phyloP scores from a whole-genome alignment of 2,113 vertebrate species.

The Lasiurus borealis region DNA sequence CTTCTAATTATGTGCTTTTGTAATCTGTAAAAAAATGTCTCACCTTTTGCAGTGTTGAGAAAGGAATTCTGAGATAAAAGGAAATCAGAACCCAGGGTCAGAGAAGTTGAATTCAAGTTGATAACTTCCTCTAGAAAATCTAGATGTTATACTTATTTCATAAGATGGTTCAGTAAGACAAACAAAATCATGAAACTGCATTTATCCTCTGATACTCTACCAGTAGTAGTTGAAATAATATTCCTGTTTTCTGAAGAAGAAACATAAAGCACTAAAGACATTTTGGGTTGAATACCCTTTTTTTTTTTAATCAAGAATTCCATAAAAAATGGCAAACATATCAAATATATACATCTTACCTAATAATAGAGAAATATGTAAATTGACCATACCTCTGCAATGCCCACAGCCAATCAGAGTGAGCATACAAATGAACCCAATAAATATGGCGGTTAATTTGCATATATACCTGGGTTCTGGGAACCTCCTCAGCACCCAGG shows the following conservation, averaged over 20 bases:
- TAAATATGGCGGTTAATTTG: too few species aligned
- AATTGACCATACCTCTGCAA: too few species aligned
- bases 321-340: not conserved
- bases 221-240: not conserved
- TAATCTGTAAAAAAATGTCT: conserved; percentile 24
- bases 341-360: not conserved
- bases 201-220: not conserved
- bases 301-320: conserved; percentile 16
- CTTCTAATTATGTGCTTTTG: not conserved
- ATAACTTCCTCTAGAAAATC: conserved; percentile 2
- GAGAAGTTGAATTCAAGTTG: conserved; percentile 2
- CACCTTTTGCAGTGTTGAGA: not conserved
- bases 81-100: not conserved
- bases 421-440: too few species aligned
- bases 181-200: conserved; percentile 1
- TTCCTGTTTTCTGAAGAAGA: conserved; percentile 6
- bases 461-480: too few species aligned
- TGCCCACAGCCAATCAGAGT: too few species aligned
- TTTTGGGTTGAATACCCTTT: not conserved
- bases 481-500: too few species aligned
- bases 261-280: conserved; percentile 1
- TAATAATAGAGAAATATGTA: too few species aligned
- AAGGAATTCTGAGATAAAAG: not conserved
- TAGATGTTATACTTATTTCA: not conserved
- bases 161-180: not conserved